phyloP scores from a whole-genome alignment of 2,888 invertebrate species.

The Selenia dentaria region DNA sequence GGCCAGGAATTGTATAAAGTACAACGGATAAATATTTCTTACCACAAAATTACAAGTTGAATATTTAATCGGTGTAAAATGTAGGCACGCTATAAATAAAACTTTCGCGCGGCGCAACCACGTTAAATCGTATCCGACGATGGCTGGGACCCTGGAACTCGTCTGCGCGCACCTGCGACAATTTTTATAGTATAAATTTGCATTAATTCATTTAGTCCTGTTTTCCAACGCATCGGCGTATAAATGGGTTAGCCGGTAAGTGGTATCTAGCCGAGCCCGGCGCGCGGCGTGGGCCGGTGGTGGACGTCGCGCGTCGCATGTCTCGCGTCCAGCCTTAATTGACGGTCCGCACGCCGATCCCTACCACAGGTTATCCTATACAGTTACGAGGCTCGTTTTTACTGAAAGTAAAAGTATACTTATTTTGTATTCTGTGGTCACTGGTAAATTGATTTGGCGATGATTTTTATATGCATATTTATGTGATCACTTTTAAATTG shows the following conservation, averaged over 20 bases:
- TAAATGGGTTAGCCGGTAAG: slow-evolving; percentile 84
- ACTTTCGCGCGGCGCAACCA: slow-evolving; percentile 72
- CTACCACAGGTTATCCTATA: slow-evolving; percentile 10
- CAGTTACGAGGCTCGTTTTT: slow-evolving; percentile 3
- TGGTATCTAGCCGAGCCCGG: slow-evolving; percentile 63
- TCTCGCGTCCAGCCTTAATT: slow-evolving; percentile 41
- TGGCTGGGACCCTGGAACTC: slow-evolving; percentile 80
- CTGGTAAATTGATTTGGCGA: no score
- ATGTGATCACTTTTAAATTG: no score
- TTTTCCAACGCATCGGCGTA: slow-evolving; percentile 69
- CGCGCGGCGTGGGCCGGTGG: slow-evolving; percentile 38
- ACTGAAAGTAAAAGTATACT: slow-evolving; percentile 5
- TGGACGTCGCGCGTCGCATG: slow-evolving; percentile 35
- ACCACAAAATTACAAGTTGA: slow-evolving; percentile 8
- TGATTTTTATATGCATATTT: no score
- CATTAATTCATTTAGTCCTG: slow-evolving; percentile 84
- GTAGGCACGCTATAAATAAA: slow-evolving; percentile 76
- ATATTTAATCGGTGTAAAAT: slow-evolving; percentile 57
- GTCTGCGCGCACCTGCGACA: slow-evolving; percentile 82
- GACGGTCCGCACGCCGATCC: slow-evolving; percentile 37
- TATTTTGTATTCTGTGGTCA: background rate
- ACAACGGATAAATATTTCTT: no score
- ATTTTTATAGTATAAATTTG: slow-evolving; percentile 85
- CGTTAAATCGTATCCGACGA: slow-evolving; percentile 77
- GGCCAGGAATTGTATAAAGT: no score